A percentile compares a stretch with the other conserved stretches of the same genome.
Conservation (phyloP, 2,888 invertebrate genomes). For the Andricus quercusramuli region DNA sequence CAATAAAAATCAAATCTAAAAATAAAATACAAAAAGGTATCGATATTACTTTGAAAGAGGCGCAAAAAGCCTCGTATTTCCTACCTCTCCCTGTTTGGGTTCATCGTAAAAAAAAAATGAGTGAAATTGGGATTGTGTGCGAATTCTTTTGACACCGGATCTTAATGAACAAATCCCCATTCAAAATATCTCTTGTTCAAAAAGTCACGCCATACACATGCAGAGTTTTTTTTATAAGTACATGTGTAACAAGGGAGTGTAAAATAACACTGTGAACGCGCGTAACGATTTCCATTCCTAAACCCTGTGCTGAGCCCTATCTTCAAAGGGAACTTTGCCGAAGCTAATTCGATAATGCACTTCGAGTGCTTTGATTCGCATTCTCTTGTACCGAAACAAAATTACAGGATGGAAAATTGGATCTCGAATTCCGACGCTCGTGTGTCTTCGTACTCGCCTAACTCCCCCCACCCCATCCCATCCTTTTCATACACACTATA, state of each 20-base stretch:
- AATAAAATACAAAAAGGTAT: not conserved
- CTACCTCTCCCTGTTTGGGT: not conserved
- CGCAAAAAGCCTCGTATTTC: not conserved
- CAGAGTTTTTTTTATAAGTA: not conserved
- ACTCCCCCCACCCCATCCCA: not conserved
- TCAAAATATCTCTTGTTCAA: not conserved
- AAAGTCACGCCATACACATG: not conserved
- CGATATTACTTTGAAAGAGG: not conserved
- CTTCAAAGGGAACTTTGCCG: slow-evolving; percentile 59
- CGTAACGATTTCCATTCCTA: slow-evolving; percentile 49
- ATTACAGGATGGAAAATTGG: slow-evolving; percentile 69
- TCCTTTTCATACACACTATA: not conserved
- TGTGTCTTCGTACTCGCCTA: slow-evolving; percentile 17
- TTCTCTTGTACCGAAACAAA: slow-evolving; percentile 53
- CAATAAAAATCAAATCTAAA: not conserved
- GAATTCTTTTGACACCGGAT: slow-evolving; percentile 24
- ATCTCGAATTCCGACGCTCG: slow-evolving; percentile 63
- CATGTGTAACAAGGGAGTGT: slow-evolving; percentile 44
- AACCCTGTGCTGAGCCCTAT: slow-evolving; percentile 10
- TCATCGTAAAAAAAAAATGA: not conserved
- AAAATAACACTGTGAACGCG: slow-evolving; percentile 57
- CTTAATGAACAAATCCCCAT: slow-evolving; percentile 17
- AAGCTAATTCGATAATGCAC: slow-evolving; percentile 64
- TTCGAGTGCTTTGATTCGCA: slow-evolving; percentile 67
- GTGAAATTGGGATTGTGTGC: not conserved